These are phyloP conservation scores for Carettochelys insculpta DNA, from an alignment of 2,113 vertebrate genomes.

Conservation along the genomic window DNA sequence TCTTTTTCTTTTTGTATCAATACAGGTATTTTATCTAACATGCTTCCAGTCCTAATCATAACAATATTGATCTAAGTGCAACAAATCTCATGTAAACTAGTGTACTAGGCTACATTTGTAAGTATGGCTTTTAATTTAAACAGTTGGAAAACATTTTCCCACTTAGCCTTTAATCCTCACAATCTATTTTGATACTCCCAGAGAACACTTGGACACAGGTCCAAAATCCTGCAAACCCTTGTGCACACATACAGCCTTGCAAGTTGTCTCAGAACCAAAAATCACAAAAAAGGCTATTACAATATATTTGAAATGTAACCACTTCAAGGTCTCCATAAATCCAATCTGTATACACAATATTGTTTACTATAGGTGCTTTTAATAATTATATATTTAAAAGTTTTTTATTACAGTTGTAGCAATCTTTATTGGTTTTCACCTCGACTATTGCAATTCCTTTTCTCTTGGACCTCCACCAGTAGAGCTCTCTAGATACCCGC, in stretches of 20 bases:
- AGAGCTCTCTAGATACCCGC: not conserved
- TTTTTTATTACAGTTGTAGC: not conserved
- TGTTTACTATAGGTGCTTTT: not conserved
- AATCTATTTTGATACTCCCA: not conserved
- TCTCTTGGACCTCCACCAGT: not conserved
- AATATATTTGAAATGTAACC: not conserved
- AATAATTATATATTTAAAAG: not conserved
- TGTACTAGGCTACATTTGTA: not conserved
- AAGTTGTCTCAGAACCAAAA: not conserved
- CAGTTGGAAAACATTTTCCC: not conserved
- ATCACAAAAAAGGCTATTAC: too few relatives aligned
- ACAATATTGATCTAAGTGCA: slow-evolving; percentile 17
- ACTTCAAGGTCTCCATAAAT: not conserved
- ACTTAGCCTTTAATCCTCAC: not conserved
- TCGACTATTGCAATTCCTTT: not conserved
- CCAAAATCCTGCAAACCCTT: not conserved
- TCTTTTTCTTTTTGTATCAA: slow-evolving; percentile 52
- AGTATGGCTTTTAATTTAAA: not conserved
- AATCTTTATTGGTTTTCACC: not conserved
- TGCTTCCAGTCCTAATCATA: slow-evolving; percentile 42
- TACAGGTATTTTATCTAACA: slow-evolving; percentile 48
- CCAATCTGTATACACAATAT: not conserved
- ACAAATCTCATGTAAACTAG: not conserved
- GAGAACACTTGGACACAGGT: not conserved
- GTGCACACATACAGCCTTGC: not conserved